Conservation (phyloP, 2,888 invertebrate species). For the Ectemnius continuus region DNA sequence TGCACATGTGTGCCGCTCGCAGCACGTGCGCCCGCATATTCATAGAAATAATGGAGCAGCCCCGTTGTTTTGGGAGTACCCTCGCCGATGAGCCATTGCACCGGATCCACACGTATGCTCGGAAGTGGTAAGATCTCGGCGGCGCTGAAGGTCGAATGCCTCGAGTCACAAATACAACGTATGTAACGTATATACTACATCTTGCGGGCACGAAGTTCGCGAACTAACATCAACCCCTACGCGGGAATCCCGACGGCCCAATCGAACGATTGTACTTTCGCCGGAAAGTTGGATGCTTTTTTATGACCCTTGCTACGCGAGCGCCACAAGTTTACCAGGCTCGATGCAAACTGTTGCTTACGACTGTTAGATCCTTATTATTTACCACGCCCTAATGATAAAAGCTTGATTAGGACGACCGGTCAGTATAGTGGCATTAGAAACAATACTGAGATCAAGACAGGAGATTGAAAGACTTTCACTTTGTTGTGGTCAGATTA, state of each 20-base stretch:
- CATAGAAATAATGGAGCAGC: conserved; percentile 3
- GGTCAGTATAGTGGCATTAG: conserved; percentile 57
- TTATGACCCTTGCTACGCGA: conserved; percentile 45
- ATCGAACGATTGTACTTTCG: conserved; percentile 60
- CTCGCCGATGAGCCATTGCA: neutral
- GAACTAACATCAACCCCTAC: conserved; percentile 3
- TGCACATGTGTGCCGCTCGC: conserved; percentile 4
- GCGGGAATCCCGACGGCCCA: conserved; percentile 20
- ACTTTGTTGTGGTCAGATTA: conserved; percentile 24
- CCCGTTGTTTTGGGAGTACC: neutral
- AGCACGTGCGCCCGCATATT: conserved; percentile 11
- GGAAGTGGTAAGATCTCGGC: conserved; percentile 3
- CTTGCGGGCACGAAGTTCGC: neutral
- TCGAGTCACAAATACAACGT: neutral
- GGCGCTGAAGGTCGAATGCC: neutral
- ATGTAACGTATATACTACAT: neutral
- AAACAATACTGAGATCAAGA: conserved; percentile 51
- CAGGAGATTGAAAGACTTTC: conserved; percentile 9
- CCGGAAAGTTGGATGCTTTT: conserved; percentile 61
- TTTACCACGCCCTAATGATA: conserved; percentile 56
- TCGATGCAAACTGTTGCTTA: conserved; percentile 70
- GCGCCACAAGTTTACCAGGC: conserved; percentile 54
- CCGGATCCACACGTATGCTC: neutral
- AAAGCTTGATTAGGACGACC: conserved; percentile 40
- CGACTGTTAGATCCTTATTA: conserved; percentile 65